Conservation (phyloP, 2,888 invertebrate genomes). For the Drosophila atripex region DNA sequence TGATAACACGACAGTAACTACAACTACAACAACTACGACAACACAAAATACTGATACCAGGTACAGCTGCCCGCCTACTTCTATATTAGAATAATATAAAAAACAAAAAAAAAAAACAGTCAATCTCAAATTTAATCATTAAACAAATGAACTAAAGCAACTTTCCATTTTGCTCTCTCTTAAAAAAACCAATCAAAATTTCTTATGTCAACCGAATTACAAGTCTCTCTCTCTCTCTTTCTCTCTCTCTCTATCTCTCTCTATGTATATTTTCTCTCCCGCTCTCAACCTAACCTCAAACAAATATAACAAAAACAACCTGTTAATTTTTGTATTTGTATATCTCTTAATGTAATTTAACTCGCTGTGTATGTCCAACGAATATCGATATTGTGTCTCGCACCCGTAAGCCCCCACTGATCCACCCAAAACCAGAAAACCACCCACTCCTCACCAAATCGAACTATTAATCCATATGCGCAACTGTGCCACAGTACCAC, state of each 20-base stretch:
- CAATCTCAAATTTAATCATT: conserved; percentile 26
- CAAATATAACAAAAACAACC: conserved; percentile 31
- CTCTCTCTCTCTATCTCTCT: conserved; percentile 43
- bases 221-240: conserved; percentile 50
- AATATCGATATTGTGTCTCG: conserved; percentile 43
- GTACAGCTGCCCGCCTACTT: conserved; percentile 63
- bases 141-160: conserved; percentile 54
- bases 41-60: conserved; percentile 80
- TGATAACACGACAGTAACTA: conserved; percentile 76
- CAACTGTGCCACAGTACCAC: conserved; percentile 18
- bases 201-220: conserved; percentile 37
- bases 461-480: conserved; percentile 19
- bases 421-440: conserved; percentile 4
- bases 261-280: conserved; percentile 46
- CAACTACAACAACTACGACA: conserved; percentile 67
- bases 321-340: conserved; percentile 48
- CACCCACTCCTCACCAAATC: conserved; percentile 7
- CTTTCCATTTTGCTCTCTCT: conserved; percentile 75
- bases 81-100: conserved; percentile 38
- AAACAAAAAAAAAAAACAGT: conserved; percentile 27
- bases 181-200: conserved; percentile 44
- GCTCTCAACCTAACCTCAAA: conserved; percentile 54
- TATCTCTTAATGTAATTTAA: conserved; percentile 57
- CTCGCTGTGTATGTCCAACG: conserved; percentile 41
- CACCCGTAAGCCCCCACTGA: conserved; percentile 36